These are phyloP conservation scores for Florisuga fusca DNA, from an alignment of 2,797 vertebrate genomes.

Conservation along the genomic window DNA sequence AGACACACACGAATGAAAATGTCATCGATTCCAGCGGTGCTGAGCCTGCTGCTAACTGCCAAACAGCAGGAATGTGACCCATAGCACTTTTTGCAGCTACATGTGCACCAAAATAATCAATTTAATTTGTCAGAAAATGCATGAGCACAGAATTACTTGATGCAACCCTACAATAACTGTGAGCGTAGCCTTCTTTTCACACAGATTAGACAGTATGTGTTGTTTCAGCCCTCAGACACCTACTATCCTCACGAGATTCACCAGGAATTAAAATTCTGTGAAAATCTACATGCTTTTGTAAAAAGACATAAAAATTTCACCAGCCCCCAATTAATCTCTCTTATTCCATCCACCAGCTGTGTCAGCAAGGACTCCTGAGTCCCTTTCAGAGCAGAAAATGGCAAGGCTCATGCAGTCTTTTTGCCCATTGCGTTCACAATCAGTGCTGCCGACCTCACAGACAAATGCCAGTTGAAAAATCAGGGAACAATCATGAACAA, in stretches of 20 bases:
- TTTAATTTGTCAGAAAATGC: not conserved
- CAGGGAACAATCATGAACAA: not conserved
- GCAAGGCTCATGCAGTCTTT: not conserved
- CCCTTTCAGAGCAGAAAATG: not conserved
- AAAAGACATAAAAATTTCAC: not conserved
- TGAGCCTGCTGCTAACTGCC: not conserved
- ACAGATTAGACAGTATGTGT: not conserved
- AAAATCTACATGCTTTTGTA: not conserved
- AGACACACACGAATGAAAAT: not conserved
- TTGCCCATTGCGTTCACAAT: not conserved
- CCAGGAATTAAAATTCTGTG: not conserved
- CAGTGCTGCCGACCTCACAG: not conserved
- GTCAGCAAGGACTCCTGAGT: not conserved
- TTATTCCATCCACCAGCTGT: not conserved
- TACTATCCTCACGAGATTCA: not conserved
- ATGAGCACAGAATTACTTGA: not conserved
- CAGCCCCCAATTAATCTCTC: not conserved
- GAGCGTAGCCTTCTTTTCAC: not conserved
- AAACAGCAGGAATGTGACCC: not conserved
- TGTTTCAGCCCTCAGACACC: not conserved
- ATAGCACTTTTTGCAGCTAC: not conserved
- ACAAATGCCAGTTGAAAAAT: not conserved
- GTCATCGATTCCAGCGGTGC: not conserved
- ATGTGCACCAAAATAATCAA: not conserved
- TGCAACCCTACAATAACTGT: not conserved